Conservation (phyloP, 1,140 invertebrate species). For the Saccostrea cuccullata region DNA sequence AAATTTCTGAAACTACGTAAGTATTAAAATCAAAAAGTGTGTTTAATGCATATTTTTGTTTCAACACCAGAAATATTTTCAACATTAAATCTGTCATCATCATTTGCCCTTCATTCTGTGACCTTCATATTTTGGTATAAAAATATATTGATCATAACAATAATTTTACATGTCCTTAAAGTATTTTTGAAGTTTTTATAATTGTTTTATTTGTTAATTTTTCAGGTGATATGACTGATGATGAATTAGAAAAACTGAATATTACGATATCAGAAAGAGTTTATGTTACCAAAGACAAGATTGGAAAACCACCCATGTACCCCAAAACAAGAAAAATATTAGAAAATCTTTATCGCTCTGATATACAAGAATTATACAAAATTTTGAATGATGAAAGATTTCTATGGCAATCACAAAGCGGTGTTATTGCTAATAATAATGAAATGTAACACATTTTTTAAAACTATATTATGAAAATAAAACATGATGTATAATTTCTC, state of each 20-base stretch:
- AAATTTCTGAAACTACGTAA: conserved; percentile 18
- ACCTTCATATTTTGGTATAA: background rate
- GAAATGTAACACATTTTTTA: background rate
- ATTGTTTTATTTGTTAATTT: background rate
- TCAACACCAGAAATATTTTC: background rate
- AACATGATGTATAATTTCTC: too few species aligned
- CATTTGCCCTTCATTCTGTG: too few species aligned
- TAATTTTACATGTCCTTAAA: background rate
- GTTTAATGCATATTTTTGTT: background rate
- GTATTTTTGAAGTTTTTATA: background rate
- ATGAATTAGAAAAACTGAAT: background rate
- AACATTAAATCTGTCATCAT: too few species aligned
- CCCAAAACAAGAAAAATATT: background rate
- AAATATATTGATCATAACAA: background rate
- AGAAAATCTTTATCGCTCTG: background rate
- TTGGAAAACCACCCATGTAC: background rate
- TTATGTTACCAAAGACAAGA: conserved; percentile 18
- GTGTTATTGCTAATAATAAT: background rate
- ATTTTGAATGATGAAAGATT: conserved; percentile 1
- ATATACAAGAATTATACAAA: background rate
- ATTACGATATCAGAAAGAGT: background rate
- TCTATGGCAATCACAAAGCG: background rate
- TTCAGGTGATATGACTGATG: background rate
- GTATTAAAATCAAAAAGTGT: background rate
- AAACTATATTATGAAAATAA: too few species aligned